Conservation (phyloP, 1,140 invertebrate species). For the Rhopalosiphum padi region DNA sequence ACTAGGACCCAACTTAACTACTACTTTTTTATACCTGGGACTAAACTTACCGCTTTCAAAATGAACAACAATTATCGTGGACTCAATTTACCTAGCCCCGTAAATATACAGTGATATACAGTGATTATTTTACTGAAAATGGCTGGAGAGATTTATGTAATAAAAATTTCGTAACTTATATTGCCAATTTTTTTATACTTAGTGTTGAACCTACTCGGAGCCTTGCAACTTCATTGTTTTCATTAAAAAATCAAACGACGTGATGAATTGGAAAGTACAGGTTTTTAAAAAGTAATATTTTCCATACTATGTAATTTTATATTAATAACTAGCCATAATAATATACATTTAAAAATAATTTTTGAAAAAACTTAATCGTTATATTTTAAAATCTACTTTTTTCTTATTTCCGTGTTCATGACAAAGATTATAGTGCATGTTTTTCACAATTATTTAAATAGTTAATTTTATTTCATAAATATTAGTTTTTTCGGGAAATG, state of each 20-base stretch:
- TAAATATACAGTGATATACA: no score
- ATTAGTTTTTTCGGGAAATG: conserved; percentile 2
- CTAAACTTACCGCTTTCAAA: no score
- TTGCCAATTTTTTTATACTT: not conserved
- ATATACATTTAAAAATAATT: not conserved
- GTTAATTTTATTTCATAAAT: not conserved
- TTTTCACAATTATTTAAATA: not conserved
- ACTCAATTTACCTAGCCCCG: no score
- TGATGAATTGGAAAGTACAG: not conserved
- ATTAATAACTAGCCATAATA: not conserved
- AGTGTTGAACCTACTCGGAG: not conserved
- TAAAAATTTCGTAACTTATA: not conserved
- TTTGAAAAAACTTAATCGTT: not conserved
- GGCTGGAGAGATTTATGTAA: not conserved
- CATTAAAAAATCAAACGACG: not conserved
- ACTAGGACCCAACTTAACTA: no score
- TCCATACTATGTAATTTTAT: not conserved
- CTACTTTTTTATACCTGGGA: no score
- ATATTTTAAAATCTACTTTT: not conserved
- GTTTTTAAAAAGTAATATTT: not conserved
- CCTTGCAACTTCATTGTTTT: not conserved
- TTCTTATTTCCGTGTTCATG: not conserved
- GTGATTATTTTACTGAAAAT: not conserved
- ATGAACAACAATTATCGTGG: no score
- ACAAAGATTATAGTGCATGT: not conserved